Base-by-base conservation (phyloP, 2,113 vertebrate genomes). In the Lutjanus erythropterus region DNA sequence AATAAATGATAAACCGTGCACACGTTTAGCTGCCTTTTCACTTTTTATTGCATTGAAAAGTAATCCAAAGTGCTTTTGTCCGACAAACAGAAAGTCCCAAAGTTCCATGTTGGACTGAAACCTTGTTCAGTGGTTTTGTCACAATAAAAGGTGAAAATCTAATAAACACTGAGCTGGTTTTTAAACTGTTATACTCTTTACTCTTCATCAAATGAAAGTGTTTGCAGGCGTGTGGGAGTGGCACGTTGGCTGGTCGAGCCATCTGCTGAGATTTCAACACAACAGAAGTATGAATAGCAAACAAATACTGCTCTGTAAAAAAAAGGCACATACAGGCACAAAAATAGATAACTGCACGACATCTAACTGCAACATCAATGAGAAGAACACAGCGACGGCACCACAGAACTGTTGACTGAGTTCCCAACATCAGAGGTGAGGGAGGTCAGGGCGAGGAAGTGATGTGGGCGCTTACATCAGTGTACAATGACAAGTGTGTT, bases 281-380 rank as follows among this genome's bases (percentile, higher is more conserved):
- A 7, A 23, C 39, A 41, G 11, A 14, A n/a, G 25, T 1, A 18
- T 11, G 39, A 46, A 44, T 1, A 60, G 33, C 41, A 19, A 50
- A 70, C 31, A 33, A 25, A 46, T 19, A 29, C 53, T 50, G 50
- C 44, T 73, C 6, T 19, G 50, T 64, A 27, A 31, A 37, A 59
- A 80, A 70, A 81, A 89, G 73, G 86, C 84, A 86, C 84, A 3
- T 33, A 35, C 11, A 69, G 71, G 60, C 59, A 85, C 66, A 9
- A 71, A 27, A 35, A 52, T 2, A 23, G 33, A 53, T 11, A 1
- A 60, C 25, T 33, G 27, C 9, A 75, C 11, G 1, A 80, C 29
- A 5, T 25, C 41, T 12, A 15, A 62, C 39, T 19, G 56, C 33
- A 42, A 65, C 44, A 33, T 0, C 0, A 31, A 42, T 10, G 50